Conservation (phyloP, 1,140 invertebrate species). For the Idris sp. region DNA sequence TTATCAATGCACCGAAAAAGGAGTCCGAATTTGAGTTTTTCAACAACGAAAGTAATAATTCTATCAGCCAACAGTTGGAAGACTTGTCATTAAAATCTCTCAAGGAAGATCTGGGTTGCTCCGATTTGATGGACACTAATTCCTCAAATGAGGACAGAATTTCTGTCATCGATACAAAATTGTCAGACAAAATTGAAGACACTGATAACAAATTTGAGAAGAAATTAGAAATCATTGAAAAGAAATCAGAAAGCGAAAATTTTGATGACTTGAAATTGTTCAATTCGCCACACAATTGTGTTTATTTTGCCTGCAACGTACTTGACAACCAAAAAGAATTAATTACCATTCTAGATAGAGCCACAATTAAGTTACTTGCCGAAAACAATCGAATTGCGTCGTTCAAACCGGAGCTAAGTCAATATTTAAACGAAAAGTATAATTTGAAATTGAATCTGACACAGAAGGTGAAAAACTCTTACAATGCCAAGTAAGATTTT, state of each 20-base stretch:
- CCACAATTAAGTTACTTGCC: slow-evolving; percentile 78
- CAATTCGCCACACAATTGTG: slow-evolving; percentile 79
- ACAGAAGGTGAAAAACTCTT: slow-evolving; percentile 43
- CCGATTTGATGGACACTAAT: slow-evolving; percentile 40
- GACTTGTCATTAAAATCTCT: slow-evolving; percentile 40
- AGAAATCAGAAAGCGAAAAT: background rate
- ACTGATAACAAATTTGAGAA: background rate
- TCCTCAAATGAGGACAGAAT: slow-evolving; percentile 12
- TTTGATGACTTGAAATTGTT: slow-evolving; percentile 55
- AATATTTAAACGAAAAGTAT: slow-evolving; percentile 69
- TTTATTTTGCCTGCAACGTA: slow-evolving; percentile 81
- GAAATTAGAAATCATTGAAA: background rate
- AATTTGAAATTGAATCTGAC: slow-evolving; percentile 56
- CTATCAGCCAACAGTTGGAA: background rate
- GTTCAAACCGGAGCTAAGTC: slow-evolving; percentile 77
- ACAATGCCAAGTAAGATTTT: slow-evolving; percentile 57
- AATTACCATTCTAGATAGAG: slow-evolving; percentile 78
- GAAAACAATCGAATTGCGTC: slow-evolving; percentile 78
- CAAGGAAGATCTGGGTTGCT: slow-evolving; percentile 63
- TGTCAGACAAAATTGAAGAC: too few species aligned
- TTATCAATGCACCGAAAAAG: background rate
- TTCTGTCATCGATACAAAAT: slow-evolving; percentile 4
- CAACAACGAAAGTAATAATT: too few species aligned
- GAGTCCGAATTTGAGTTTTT: too few species aligned
- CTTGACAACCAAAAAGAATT: slow-evolving; percentile 76